Conservation (phyloP, 37 sponge, comb jelly and placozoan genomes). For the Crambe crambe region DNA sequence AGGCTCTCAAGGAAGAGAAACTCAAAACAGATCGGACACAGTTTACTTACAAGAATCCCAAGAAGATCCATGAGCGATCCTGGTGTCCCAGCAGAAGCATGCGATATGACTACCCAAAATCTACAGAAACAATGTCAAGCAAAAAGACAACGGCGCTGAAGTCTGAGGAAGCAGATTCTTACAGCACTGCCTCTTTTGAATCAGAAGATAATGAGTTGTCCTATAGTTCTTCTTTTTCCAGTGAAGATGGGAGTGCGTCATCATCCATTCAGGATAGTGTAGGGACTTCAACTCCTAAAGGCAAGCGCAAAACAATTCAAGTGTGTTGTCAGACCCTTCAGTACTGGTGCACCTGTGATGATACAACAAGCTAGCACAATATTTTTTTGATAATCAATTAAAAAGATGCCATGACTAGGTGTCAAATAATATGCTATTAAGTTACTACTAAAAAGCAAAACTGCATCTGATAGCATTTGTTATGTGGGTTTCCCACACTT, state of each 20-base stretch:
- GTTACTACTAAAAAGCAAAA: too few species aligned
- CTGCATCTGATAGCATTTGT: background rate
- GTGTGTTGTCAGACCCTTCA: slow-evolving; percentile 85
- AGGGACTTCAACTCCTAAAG: background rate
- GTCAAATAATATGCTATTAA: too few species aligned
- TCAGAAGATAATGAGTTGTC: background rate
- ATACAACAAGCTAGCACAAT: slow-evolving; percentile 11
- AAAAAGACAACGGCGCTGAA: background rate
- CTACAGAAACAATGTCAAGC: background rate
- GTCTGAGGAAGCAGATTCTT: background rate
- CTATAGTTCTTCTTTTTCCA: background rate
- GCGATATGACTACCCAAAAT: slow-evolving; percentile 35
- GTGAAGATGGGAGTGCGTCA: background rate
- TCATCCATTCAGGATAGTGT: background rate
- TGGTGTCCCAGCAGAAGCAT: slow-evolving; percentile 77
- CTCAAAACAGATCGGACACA: slow-evolving; percentile 10
- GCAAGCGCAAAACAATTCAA: slow-evolving; percentile 54
- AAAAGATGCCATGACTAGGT: too few species aligned
- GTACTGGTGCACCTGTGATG: slow-evolving; percentile 75
- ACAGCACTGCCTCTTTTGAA: background rate
- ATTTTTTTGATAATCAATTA: background rate
- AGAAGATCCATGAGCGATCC: slow-evolving; percentile 29
- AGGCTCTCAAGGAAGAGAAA: slow-evolving; percentile 29
- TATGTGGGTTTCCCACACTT: slow-evolving; percentile 23
- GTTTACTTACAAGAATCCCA: background rate